phyloP scores from a whole-genome alignment of 2,113 vertebrate species.

The Hylia prasina region DNA sequence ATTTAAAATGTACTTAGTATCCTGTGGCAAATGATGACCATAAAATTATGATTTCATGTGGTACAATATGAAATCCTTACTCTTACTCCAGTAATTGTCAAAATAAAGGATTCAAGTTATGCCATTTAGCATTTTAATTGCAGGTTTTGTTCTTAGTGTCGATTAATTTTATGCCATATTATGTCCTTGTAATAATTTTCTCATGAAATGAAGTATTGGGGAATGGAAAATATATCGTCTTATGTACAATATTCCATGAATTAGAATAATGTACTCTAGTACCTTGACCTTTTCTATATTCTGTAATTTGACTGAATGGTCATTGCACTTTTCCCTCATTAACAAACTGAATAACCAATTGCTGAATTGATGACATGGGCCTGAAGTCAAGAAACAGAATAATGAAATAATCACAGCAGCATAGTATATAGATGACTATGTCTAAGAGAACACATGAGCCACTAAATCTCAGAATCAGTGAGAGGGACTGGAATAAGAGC shows the following conservation, averaged over 20 bases:
- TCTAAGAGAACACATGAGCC: not conserved
- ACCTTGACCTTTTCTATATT: conserved; percentile 58
- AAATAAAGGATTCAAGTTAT: conserved; percentile 9
- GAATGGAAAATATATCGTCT: not conserved
- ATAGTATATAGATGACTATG: not conserved
- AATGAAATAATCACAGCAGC: not conserved
- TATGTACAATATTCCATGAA: conserved; percentile 27
- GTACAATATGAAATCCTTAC: not conserved
- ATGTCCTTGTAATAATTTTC: conserved; percentile 39
- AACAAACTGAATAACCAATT: conserved; percentile 23
- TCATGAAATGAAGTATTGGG: not conserved
- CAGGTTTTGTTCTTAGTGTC: not conserved
- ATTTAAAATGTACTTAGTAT: not conserved
- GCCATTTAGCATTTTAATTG: conserved; percentile 55
- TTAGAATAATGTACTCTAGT: conserved; percentile 34
- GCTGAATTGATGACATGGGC: conserved; percentile 23
- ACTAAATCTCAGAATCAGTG: conserved; percentile 2
- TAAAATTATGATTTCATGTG: not conserved
- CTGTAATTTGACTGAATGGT: conserved; percentile 45
- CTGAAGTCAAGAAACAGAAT: conserved; percentile 39
- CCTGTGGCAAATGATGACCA: not conserved
- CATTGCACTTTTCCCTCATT: conserved; percentile 4
- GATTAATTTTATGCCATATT: conserved; percentile 58
- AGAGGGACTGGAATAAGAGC: not conserved
- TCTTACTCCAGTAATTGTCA: conserved; percentile 7